Evolutionary conservation across 2,888 invertebrate species (phyloP).

Genomic region (Pachymerium ferrugineum): DNA sequence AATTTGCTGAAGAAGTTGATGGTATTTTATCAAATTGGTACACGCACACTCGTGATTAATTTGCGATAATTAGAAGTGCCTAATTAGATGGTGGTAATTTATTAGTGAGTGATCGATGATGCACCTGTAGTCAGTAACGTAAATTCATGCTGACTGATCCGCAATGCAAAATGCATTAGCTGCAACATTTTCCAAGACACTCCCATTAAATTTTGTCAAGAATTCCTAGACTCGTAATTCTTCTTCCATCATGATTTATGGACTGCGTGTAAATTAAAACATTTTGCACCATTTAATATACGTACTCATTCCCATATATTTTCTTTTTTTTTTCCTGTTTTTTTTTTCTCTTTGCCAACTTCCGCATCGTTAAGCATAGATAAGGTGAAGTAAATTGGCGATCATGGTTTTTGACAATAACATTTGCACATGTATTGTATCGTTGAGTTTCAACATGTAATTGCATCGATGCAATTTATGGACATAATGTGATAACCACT

Average conservation of each 20-base stretch:
- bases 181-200: neutral
- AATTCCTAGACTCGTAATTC: neutral
- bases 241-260: neutral
- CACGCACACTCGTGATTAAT: slow-evolving; percentile 1
- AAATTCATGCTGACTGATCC: slow-evolving; percentile 18
- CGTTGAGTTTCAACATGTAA: no score
- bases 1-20: neutral
- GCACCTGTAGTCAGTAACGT: neutral
- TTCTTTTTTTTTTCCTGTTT: neutral
- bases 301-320: neutral
- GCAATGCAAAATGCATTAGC: slow-evolving; percentile 4
- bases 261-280: neutral
- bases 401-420: neutral
- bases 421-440: no score
- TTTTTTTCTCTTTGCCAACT: no score
- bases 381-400: neutral
- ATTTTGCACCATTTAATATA: neutral
- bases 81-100: slow-evolving; percentile 6
- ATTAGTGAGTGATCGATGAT: slow-evolving; percentile 10
- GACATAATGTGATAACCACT: no score
- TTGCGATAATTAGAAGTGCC: neutral
- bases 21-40: neutral
- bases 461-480: no score
- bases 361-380: neutral
- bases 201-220: slow-evolving; percentile 1